These are phyloP conservation scores for Conchocele bisecta DNA, from an alignment of 2,888 invertebrate species.

Conservation along the genomic window DNA sequence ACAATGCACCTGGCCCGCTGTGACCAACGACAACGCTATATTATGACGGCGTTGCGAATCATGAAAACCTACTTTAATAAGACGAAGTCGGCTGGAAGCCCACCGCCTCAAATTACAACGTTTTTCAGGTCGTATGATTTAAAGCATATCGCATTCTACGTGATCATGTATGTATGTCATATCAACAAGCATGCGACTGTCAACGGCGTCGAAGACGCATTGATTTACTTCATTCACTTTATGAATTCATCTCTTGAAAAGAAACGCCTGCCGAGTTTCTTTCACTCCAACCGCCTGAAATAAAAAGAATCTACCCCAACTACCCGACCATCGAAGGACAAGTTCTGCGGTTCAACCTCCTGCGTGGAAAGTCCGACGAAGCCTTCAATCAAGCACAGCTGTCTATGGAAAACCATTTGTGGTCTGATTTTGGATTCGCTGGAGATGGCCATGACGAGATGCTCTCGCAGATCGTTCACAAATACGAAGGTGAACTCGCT, in stretches of 20 bases:
- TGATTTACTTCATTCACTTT: constrained; percentile 40
- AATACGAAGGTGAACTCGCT: too few relatives aligned
- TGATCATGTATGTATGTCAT: constrained; percentile 19
- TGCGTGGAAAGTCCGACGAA: too few relatives aligned
- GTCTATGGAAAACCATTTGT: too few relatives aligned
- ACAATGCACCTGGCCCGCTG: constrained; percentile 52
- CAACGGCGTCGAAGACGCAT: constrained; percentile 36
- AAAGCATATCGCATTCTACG: constrained; percentile 54
- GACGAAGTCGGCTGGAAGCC: too few relatives aligned
- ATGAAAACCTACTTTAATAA: constrained; percentile 60
- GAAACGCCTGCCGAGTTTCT: constrained; percentile 44
- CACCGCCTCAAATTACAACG: not conserved
- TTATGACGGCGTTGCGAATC: constrained; percentile 59
- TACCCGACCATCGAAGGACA: too few relatives aligned
- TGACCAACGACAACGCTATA: constrained; percentile 33
- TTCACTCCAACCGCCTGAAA: constrained; percentile 10
- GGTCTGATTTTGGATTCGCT: too few relatives aligned
- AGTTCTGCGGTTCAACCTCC: too few relatives aligned
- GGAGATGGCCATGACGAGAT: too few relatives aligned
- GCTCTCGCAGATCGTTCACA: too few relatives aligned
- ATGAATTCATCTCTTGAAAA: constrained; percentile 19
- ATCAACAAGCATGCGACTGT: not conserved
- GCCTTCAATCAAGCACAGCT: too few relatives aligned
- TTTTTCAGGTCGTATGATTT: constrained; percentile 54
- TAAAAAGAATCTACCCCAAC: constrained; percentile 1